Evolutionary conservation across 2,113 vertebrate species (phyloP).

Genomic region (Verasper variegatus): DNA sequence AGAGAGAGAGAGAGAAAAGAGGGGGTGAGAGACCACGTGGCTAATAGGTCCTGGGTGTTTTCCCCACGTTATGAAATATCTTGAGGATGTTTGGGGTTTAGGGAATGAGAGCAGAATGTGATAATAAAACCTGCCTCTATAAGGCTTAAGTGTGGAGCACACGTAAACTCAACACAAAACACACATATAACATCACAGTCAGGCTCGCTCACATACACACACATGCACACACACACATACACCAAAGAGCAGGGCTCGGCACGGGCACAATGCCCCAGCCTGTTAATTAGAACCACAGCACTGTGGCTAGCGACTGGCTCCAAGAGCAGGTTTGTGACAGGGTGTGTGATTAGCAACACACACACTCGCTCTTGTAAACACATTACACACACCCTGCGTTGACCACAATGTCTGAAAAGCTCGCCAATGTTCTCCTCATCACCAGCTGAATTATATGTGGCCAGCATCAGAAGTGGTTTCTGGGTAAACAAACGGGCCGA

Average conservation of each 20-base stretch:
- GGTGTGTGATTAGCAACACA: constrained; percentile 79
- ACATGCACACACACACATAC: constrained; percentile 26
- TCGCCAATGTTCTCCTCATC: constrained; percentile 71
- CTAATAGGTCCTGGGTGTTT: constrained; percentile 68
- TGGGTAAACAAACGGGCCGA: constrained; percentile 65
- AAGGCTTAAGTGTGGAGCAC: constrained; percentile 39
- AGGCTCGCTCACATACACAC: constrained; percentile 19
- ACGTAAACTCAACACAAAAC: constrained; percentile 49
- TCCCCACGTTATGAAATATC: constrained; percentile 63
- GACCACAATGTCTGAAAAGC: constrained; percentile 71
- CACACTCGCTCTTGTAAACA: constrained; percentile 78
- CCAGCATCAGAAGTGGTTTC: constrained; percentile 75
- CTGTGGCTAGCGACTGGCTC: constrained; percentile 72
- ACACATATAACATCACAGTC: constrained; percentile 31
- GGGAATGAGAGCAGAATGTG: constrained; percentile 58
- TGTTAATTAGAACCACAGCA: constrained; percentile 77
- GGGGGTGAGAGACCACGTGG: constrained; percentile 41
- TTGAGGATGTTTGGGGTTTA: constrained; percentile 61
- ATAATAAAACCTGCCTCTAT: constrained; percentile 63
- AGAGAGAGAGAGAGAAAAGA: constrained; percentile 26
- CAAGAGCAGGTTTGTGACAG: constrained; percentile 78
- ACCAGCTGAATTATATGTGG: constrained; percentile 66
- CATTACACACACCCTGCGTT: constrained; percentile 75
- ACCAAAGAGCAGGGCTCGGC: constrained; percentile 36
- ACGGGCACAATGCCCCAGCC: constrained; percentile 55